phyloP scores from a whole-genome alignment of 2,113 vertebrate species.

The Cryptoleucopteryx plumbea region DNA sequence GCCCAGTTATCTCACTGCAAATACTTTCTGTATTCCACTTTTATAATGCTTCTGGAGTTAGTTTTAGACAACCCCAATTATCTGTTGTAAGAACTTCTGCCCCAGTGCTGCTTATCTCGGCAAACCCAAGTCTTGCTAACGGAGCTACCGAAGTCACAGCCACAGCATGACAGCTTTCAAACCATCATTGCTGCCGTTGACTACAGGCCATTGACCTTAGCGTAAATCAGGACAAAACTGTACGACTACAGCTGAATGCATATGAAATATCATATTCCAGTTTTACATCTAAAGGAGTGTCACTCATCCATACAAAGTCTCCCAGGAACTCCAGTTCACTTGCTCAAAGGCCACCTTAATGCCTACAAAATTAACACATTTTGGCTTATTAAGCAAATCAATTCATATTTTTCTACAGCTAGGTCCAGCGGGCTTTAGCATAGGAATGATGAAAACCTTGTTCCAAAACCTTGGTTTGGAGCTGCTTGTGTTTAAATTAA shows the following conservation, averaged over 20 bases:
- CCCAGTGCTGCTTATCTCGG: background rate
- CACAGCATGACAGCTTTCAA: background rate
- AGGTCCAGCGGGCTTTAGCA: background rate
- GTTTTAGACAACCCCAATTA: background rate
- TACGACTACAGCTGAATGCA: background rate
- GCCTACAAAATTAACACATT: background rate
- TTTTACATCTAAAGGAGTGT: background rate
- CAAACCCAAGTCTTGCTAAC: background rate
- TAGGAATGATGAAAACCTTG: background rate
- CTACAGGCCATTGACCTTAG: too few relatives aligned
- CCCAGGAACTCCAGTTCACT: background rate
- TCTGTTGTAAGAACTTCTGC: background rate
- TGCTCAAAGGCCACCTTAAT: background rate
- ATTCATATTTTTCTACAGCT: background rate
- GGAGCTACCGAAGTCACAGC: background rate
- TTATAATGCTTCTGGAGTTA: background rate
- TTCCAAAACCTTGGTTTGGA: background rate
- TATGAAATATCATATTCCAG: rapidly evolving
- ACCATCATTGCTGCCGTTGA: background rate
- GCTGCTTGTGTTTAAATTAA: background rate
- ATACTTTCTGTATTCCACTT: conserved; percentile 32
- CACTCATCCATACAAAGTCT: background rate
- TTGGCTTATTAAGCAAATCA: background rate
- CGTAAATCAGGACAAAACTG: background rate
- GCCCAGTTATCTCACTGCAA: conserved; percentile 18